Base-by-base conservation (phyloP, 2,797 vertebrate species). In the Enteromius paludinosus region DNA sequence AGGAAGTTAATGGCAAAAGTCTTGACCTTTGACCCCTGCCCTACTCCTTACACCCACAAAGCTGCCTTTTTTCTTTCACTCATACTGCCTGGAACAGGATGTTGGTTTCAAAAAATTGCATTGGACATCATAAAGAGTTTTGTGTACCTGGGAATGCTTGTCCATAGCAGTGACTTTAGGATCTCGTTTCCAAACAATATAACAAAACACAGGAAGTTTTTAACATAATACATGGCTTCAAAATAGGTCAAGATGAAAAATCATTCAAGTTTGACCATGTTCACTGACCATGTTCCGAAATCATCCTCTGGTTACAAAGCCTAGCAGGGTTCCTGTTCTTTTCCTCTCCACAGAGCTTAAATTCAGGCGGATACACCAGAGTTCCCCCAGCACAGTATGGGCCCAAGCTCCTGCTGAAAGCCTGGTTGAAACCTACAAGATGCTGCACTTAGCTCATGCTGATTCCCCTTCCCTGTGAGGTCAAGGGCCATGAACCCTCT, bases 61-160 rank as follows among this genome's bases (percentile, higher is more conserved):
- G 70, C 68, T n/a, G 62, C 78, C 81, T 28, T 35, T 72, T 38
- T 5, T 38, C 47, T 64, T 38, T 64, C 41, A 74, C 81, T 84
- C 78, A 72, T 68, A 84, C 82, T 88, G 35, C 78, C 30, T 3
- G 87, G 0, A 85, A 84, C 86, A 92, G 94, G 94, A 94, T 94
- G 94, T 70, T 95, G 94, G 95, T 94, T 96, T 96, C 93, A 95
- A 94, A 91, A 94, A 94, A 93, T 91, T 92, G 35, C 12, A 43
- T 17, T 66, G 5, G 20, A 23, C 3, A 73, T 23, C 30, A n/a
- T 74, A n/a, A 82, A 20, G 1, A 28, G 9, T 56, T 56, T 41
- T 11, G 15, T 17, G 0, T 5, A 33, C 20, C 28, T 4, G 20
- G 1, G 5, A 54, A 54, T 54, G 11, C 20, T 68, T 43, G n/a